Evolutionary conservation across 2,113 vertebrate species (phyloP), one percentile per base, ranked within the genome.

Genomic region (Caranx ignobilis): DNA sequence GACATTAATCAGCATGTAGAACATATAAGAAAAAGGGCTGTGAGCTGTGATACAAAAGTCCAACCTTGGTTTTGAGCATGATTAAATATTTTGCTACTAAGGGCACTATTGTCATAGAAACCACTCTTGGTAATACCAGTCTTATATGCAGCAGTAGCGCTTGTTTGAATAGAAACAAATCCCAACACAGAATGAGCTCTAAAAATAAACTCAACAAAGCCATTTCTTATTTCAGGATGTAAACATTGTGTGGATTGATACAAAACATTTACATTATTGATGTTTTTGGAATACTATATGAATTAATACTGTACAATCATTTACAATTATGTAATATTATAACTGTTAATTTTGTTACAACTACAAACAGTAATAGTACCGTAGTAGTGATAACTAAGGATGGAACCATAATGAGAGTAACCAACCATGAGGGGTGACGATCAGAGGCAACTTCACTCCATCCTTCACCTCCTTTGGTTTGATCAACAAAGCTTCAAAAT

Each of bases 401-500:
- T 26, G 26, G 6, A 78, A 69, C 11, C 11, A 50, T 5, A 52
- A 60, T 52, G 18, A 74, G 16, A 41, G 18, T 10, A 75, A 93
- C 96, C 64, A 86, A 99, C 98, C 98, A 45, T 99, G 98, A 65
- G 97, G 97, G 82, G 84, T 94, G 75, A 98, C 96, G 0, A 99
- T 90, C 77, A 99, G 91, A 19, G 98, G 97, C 26, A 95, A 87
- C 69, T 96, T 97, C 68, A 85, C 88, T 48, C 92, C 91, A 34
- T 94, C 69, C 2, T 93, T 81, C 21, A 86, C 47, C 34, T 94
- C 71, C 1, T 91, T 95, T 48, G 98, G 98, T 90, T 94, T 96
- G 79, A 99, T 88, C 56, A 99, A 91, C 80, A 99, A 93, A 43
- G 94, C 96, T 92, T 99, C 97, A 8, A 97, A 99, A 84, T 97